Conservation (phyloP, 1,140 invertebrate species). For the Eumeta japonica region DNA sequence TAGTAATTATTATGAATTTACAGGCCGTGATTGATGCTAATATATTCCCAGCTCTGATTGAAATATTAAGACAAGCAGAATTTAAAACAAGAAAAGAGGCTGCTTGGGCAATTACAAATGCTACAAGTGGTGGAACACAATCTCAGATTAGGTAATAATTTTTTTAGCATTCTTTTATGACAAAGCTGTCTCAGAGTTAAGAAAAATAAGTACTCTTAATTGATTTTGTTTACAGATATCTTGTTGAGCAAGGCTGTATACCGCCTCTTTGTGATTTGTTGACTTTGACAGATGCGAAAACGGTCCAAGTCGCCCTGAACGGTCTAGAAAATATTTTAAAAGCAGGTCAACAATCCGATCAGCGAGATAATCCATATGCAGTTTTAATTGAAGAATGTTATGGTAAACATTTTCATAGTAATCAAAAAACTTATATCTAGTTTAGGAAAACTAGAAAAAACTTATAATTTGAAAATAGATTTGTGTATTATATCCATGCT, state of each 20-base stretch:
- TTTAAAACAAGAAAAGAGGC: constrained; percentile 98
- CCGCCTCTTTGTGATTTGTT: constrained; percentile 92
- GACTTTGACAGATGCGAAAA: constrained; percentile 91
- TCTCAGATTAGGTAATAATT: constrained; percentile 81
- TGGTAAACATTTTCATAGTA: constrained; percentile 69
- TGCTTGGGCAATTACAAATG: constrained; percentile 97
- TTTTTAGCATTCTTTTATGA: constrained; percentile 4
- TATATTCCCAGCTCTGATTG: constrained; percentile 90
- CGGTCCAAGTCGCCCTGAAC: constrained; percentile 96
- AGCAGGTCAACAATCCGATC: constrained; percentile 79
- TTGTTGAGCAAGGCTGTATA: constrained; percentile 77
- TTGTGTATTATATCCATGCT: too few relatives aligned
- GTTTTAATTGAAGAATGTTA: constrained; percentile 94
- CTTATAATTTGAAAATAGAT: too few relatives aligned
- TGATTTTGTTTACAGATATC: constrained; percentile 46
- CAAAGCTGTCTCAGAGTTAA: background rate
- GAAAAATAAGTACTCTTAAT: background rate
- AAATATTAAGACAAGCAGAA: constrained; percentile 87
- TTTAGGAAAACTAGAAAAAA: too few relatives aligned
- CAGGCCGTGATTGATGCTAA: constrained; percentile 94
- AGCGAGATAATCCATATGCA: constrained; percentile 85
- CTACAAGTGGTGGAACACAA: constrained; percentile 90
- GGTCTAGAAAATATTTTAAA: constrained; percentile 95
- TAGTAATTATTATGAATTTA: constrained; percentile 22
- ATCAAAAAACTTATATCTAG: too few relatives aligned